A percentile compares a stretch with the other conserved stretches of the same genome.
Evolutionary conservation across 1,140 invertebrate genomes (phyloP).

Genomic region (Schlechtendalia chinensis): DNA sequence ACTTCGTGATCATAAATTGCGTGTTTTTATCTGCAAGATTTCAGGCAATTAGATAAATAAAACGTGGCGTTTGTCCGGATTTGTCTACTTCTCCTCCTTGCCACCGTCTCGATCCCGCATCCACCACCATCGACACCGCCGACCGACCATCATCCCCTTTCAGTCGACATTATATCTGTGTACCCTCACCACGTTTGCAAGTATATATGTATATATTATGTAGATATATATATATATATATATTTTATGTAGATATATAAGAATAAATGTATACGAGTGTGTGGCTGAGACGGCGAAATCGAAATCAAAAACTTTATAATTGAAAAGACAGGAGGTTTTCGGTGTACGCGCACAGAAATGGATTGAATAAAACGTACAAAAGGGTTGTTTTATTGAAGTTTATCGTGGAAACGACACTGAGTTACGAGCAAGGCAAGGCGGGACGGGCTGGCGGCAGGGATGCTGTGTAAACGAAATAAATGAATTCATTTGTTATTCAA

Average conservation of each 20-base stretch:
- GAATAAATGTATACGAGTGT: background rate
- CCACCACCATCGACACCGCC: background rate
- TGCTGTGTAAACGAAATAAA: conserved; percentile 48
- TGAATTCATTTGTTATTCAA: conserved; percentile 50
- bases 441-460: background rate
- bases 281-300: conserved; percentile 14
- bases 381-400: conserved; percentile 50
- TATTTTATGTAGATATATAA: background rate
- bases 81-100: conserved; percentile 7
- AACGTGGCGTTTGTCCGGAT: conserved; percentile 35
- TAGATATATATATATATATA: too few relatives aligned
- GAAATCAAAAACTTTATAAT: conserved; percentile 48
- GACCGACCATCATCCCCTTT: background rate
- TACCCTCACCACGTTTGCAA: too few relatives aligned
- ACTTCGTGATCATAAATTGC: conserved; percentile 11
- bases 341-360: conserved; percentile 23
- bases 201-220: too few relatives aligned
- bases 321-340: conserved; percentile 39
- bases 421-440: conserved; percentile 9
- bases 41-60: conserved; percentile 49
- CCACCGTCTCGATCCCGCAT: too few relatives aligned
- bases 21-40: conserved; percentile 42
- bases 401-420: conserved; percentile 50
- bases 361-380: conserved; percentile 50
- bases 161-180: background rate